A percentile compares a stretch with the other conserved stretches of the same genome.
Conservation (phyloP, 2,888 invertebrate species). For the Drosophila eohydei region DNA sequence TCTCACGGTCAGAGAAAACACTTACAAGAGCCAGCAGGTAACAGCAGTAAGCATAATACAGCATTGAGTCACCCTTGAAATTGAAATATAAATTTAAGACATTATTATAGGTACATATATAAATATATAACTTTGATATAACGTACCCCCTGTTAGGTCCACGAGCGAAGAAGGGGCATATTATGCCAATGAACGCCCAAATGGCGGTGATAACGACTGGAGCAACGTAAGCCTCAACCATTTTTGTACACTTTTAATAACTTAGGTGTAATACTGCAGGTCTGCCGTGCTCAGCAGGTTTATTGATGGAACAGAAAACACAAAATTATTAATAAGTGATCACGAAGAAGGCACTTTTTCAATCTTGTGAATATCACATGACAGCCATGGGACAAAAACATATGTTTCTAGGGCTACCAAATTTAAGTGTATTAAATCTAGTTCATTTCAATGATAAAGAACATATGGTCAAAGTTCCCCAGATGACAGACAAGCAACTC, state of each 20-base stretch:
- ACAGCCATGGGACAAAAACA: slow-evolving; percentile 70
- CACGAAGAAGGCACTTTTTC: slow-evolving; percentile 68
- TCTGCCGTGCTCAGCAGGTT: slow-evolving; percentile 48
- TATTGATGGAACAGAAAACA: slow-evolving; percentile 26
- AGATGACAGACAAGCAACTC: not conserved
- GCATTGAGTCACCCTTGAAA: slow-evolving; percentile 81
- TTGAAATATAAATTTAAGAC: slow-evolving; percentile 3
- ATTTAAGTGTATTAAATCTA: not conserved
- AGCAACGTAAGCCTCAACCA: slow-evolving; percentile 80
- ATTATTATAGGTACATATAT: not conserved
- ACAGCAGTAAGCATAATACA: slow-evolving; percentile 83
- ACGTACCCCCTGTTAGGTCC: slow-evolving; percentile 83
- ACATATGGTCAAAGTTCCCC: not conserved
- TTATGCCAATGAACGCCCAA: slow-evolving; percentile 82
- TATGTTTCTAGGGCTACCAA: slow-evolving; percentile 41
- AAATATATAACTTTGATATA: not conserved
- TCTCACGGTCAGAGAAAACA: slow-evolving; percentile 36
- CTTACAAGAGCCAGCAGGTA: slow-evolving; percentile 84
- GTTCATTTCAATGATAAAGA: slow-evolving; percentile 6
- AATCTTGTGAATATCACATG: slow-evolving; percentile 69
- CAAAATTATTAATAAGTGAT: slow-evolving; percentile 53
- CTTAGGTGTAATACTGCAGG: slow-evolving; percentile 53
- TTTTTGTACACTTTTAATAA: slow-evolving; percentile 55
- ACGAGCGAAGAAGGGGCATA: slow-evolving; percentile 83
- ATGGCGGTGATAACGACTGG: slow-evolving; percentile 80